These are phyloP conservation scores for Geotria australis DNA, from an alignment of 2,797 vertebrate species.

Conservation along the genomic window DNA sequence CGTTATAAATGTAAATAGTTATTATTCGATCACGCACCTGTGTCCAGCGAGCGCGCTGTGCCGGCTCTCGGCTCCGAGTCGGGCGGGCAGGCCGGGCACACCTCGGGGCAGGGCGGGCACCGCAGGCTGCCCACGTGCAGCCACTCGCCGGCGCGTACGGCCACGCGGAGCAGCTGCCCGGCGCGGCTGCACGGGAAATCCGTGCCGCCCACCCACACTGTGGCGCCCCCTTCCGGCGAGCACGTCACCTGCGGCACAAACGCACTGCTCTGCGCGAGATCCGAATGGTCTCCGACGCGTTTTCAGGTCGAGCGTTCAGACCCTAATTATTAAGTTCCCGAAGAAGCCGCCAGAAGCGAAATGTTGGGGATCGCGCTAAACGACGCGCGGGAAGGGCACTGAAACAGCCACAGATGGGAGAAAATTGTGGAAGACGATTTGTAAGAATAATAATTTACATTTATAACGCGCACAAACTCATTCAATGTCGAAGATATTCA, in stretches of 20 bases:
- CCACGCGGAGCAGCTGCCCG: constrained; percentile 40
- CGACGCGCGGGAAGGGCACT: too few relatives aligned
- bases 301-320: too few relatives aligned
- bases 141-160: constrained; percentile 42
- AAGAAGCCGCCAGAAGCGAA: too few relatives aligned
- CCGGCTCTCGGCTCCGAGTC: constrained; percentile 25
- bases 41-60: constrained; percentile 24
- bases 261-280: too few relatives aligned
- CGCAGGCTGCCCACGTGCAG: constrained; percentile 45
- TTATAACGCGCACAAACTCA: too few relatives aligned
- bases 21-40: too few relatives aligned
- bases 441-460: too few relatives aligned
- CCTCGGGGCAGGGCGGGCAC: constrained; percentile 44
- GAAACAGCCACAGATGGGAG: too few relatives aligned
- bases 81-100: constrained; percentile 47
- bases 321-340: too few relatives aligned
- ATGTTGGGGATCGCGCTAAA: neutral
- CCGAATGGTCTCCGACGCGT: neutral
- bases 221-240: constrained; percentile 26
- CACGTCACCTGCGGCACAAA: constrained; percentile 31
- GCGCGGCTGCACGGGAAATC: constrained; percentile 28
- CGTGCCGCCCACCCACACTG: constrained; percentile 37
- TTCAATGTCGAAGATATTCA: too few relatives aligned
- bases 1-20: too few relatives aligned
- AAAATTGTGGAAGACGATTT: too few relatives aligned